A percentile compares a stretch with the other conserved stretches of the same genome.
Conservation (phyloP, 2,888 invertebrate genomes). For the Nymphalis urticae region DNA sequence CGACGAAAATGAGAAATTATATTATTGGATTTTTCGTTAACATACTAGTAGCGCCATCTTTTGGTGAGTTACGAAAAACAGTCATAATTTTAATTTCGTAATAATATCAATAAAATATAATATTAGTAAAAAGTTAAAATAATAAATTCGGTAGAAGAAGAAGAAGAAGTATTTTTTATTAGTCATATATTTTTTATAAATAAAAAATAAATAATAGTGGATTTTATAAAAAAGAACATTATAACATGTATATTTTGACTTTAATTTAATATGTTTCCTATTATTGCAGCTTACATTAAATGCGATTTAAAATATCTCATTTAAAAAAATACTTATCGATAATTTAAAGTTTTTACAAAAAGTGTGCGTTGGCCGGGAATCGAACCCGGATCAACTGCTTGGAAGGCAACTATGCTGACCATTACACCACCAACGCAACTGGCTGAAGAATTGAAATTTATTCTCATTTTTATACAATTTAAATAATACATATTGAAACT, state of each 20-base stretch:
- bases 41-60: slow-evolving; percentile 44
- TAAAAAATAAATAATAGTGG: no score
- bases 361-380: slow-evolving; percentile 81
- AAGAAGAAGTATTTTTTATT: no score
- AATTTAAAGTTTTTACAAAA: slow-evolving; percentile 46
- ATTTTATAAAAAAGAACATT: no score
- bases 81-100: neutral
- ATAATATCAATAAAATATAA: neutral
- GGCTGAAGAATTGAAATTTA: rapidly evolving
- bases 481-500: neutral
- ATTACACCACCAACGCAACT: slow-evolving; percentile 81
- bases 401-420: slow-evolving; percentile 83
- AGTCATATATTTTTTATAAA: no score
- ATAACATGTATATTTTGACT: no score
- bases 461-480: neutral
- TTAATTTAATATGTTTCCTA: no score
- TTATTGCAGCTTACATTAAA: no score
- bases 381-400: slow-evolving; percentile 83
- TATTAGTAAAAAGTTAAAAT: no score
- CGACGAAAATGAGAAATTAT: slow-evolving; percentile 2
- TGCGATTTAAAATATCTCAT: no score
- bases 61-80: slow-evolving; percentile 14
- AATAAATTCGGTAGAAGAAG: no score
- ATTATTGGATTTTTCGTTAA: slow-evolving; percentile 5
- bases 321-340: no score